Evolutionary conservation across 2,888 invertebrate genomes (phyloP).

Genomic region (Psococerastis gibbosa): DNA sequence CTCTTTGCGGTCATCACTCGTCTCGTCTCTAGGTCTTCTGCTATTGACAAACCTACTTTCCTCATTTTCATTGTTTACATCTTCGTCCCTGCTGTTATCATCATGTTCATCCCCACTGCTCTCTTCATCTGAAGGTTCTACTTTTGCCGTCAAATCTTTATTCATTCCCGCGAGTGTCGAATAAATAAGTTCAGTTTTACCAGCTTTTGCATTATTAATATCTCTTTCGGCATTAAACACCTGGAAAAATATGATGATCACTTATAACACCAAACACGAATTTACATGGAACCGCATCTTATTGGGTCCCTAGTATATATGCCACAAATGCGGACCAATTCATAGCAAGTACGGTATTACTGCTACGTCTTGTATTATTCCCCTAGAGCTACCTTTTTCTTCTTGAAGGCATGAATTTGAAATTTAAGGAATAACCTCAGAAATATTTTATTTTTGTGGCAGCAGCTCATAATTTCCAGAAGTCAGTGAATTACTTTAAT

Average conservation of each 20-base stretch:
- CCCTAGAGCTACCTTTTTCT: too few relatives aligned
- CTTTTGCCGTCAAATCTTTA: constrained; percentile 51
- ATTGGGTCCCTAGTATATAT: too few relatives aligned
- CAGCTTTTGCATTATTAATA: constrained; percentile 56
- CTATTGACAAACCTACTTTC: constrained; percentile 43
- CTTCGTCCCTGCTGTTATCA: constrained; percentile 30
- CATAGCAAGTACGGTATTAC: too few relatives aligned
- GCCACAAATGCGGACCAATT: too few relatives aligned
- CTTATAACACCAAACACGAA: too few relatives aligned
- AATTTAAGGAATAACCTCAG: too few relatives aligned
- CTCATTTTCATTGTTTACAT: constrained; percentile 13
- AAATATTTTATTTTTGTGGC: too few relatives aligned
- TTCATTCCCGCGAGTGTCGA: constrained; percentile 74
- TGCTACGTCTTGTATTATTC: too few relatives aligned
- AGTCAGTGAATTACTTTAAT: too few relatives aligned
- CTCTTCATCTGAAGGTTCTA: constrained; percentile 23
- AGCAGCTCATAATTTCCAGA: too few relatives aligned
- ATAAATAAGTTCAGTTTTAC: constrained; percentile 55
- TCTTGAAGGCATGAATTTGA: too few relatives aligned
- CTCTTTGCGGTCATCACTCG: constrained; percentile 57
- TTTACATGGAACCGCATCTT: too few relatives aligned
- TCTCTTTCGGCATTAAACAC: constrained; percentile 73
- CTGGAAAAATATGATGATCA: constrained; percentile 33
- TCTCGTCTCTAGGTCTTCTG: constrained; percentile 60
- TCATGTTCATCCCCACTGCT: constrained; percentile 17